A percentile compares a stretch with the other conserved stretches of the same genome.
Conservation (phyloP, 2,797 vertebrate species). For the Varecia variegata region DNA sequence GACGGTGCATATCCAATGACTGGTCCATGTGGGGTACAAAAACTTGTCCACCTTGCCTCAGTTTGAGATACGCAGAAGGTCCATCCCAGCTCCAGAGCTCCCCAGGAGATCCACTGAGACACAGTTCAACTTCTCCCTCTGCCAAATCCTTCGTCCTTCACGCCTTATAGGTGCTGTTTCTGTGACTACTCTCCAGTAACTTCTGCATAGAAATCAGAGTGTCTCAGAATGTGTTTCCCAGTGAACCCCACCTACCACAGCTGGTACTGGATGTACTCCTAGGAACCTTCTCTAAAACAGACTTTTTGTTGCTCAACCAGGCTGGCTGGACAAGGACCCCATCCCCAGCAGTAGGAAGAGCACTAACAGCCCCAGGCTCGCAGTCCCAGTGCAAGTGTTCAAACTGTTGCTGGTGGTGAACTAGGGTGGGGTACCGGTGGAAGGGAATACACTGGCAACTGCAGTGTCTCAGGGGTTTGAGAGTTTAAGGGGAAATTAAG, state of each 20-base stretch:
- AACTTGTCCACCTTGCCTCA: neutral
- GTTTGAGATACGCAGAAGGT: neutral
- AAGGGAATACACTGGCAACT: neutral
- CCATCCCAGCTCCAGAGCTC: neutral
- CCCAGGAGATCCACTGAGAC: neutral
- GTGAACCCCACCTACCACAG: neutral
- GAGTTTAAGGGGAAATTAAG: neutral
- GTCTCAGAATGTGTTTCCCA: neutral
- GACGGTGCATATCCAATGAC: neutral
- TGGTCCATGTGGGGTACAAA: neutral
- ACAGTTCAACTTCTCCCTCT: neutral
- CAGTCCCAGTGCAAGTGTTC: neutral
- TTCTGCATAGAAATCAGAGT: neutral
- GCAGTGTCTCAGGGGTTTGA: neutral
- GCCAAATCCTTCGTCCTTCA: neutral
- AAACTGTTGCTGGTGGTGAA: neutral
- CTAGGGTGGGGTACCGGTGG: neutral
- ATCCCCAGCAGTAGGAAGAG: too few species aligned
- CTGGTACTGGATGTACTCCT: neutral
- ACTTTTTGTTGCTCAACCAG: neutral
- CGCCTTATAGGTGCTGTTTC: neutral
- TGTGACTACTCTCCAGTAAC: neutral
- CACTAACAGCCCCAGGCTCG: too few species aligned
- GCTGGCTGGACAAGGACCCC: neutral
- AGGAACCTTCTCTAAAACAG: neutral